Evolutionary conservation across 2,888 invertebrate species (phyloP).

Genomic region (Camponotus fellah): DNA sequence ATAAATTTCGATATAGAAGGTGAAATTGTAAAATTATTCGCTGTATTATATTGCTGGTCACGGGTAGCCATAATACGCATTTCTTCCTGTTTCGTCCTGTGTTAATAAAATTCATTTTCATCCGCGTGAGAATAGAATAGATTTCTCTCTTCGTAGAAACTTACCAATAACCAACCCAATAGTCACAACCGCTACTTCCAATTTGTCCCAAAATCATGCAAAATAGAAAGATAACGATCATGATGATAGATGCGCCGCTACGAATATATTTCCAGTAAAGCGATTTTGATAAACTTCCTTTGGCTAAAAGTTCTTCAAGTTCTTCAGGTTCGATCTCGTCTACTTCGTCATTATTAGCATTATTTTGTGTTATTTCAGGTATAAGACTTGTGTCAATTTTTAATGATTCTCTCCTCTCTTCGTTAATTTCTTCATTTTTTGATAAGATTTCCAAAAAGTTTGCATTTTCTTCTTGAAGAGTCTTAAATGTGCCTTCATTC

Average conservation of each 20-base stretch:
- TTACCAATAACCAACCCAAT: conserved; percentile 93
- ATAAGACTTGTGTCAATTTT: conserved; percentile 72
- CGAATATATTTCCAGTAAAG: conserved; percentile 91
- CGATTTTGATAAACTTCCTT: conserved; percentile 88
- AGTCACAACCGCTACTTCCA: conserved; percentile 91
- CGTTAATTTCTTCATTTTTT: conserved; percentile 72
- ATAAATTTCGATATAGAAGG: not conserved
- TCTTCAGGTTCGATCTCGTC: conserved; percentile 87
- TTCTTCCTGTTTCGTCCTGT: conserved; percentile 86
- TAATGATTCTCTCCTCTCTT: conserved; percentile 68
- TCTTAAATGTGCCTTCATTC: conserved; percentile 87
- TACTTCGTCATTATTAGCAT: conserved; percentile 54
- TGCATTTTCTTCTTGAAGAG: conserved; percentile 87
- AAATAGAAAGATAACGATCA: conserved; percentile 87
- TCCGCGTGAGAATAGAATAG: not conserved
- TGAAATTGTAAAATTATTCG: not conserved
- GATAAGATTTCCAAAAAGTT: conserved; percentile 86
- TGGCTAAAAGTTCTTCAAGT: conserved; percentile 89
- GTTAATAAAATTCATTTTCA: conserved; percentile 55
- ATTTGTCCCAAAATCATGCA: conserved; percentile 90
- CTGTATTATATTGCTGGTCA: not conserved
- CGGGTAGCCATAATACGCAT: conserved; percentile 63
- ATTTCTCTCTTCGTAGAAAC: conserved; percentile 58
- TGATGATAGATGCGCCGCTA: conserved; percentile 89
- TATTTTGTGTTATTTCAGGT: conserved; percentile 48